A percentile compares a stretch with the other conserved stretches of the same genome.
Evolutionary conservation across 92 coral and sea anemone species (phyloP).

Genomic region (Palythoa grandis): DNA sequence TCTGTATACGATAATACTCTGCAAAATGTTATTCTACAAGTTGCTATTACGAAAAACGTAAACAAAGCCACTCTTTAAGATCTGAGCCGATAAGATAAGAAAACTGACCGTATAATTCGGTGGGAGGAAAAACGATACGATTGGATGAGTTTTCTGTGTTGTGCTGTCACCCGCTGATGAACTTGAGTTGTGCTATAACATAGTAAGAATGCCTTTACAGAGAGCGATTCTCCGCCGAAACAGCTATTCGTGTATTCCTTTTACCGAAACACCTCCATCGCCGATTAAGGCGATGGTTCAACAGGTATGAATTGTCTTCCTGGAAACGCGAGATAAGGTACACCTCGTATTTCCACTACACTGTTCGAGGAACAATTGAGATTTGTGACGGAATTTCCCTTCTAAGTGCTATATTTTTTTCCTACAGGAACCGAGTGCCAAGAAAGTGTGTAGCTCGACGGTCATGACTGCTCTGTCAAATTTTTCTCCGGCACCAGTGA

Average conservation of each 20-base stretch:
- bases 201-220: slow-evolving; percentile 37
- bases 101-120: slow-evolving; percentile 9
- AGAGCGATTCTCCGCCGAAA: slow-evolving; percentile 43
- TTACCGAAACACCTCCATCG: slow-evolving; percentile 31
- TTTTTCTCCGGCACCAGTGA: slow-evolving; percentile 56
- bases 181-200: slow-evolving; percentile 2
- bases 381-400: slow-evolving; percentile 18
- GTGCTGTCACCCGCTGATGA: slow-evolving; percentile 23
- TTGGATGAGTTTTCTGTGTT: slow-evolving; percentile 8
- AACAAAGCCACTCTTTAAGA: slow-evolving; percentile 12
- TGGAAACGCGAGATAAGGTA: slow-evolving; percentile 19
- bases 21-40: slow-evolving; percentile 21
- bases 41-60: not conserved
- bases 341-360: slow-evolving; percentile 18
- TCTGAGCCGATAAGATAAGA: slow-evolving; percentile 23
- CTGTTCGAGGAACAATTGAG: slow-evolving; percentile 14
- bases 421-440: slow-evolving; percentile 60
- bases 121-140: not conserved
- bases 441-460: slow-evolving; percentile 60
- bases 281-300: slow-evolving; percentile 36
- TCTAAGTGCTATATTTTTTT: slow-evolving; percentile 7
- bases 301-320: slow-evolving; percentile 39
- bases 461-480: slow-evolving; percentile 51
- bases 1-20: not conserved
- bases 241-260: slow-evolving; percentile 30